Base-by-base conservation (phyloP, 1,140 invertebrate species). In the Rhyzopertha dominica region DNA sequence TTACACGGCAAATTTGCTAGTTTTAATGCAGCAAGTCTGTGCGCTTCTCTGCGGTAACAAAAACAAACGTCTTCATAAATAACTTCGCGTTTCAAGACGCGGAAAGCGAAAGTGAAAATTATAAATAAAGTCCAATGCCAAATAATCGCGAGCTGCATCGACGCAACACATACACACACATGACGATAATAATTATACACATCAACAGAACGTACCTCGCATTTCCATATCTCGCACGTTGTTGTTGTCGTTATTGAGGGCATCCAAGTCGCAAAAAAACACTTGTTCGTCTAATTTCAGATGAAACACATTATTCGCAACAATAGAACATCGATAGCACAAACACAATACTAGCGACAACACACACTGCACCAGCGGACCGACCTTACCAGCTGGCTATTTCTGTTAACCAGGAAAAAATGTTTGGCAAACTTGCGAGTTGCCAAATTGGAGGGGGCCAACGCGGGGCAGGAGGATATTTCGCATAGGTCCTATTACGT, bases 331-430 rank as follows among this genome's bases (percentile, higher is more conserved):
- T 8, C 7, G 10, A 10, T 42, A 18, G 16, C 3, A 16, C 18
- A n/a, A 13, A 36, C 8, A 24, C 14, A 23, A 17, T 36, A n/a
- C n/a, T n/a, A n/a, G n/a, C n/a, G n/a, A n/a, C n/a, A 25, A 25
- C 9, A 13, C 28, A 14, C 28, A 29, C 28, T 29, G 5, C 25
- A 26, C 25, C 9, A 26, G n/a, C 49, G 43, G 46, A 42, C 51
- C 48, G 47, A 45, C 50, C 48, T 56, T 57, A 49, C 52, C 42
- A 54, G 51, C 57, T 49, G 47, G 49, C 59, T 63, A 63, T 56
- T 63, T 61, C 58, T 61, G 61, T 54, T 51, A 61, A 63, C 58
- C 61, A 61, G 59, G 61, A 61, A 63, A 63, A 60, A 63, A 63
- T 61, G 49, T 45, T 53, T 31, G 41, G 20, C 43, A 29, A 56